Base-by-base conservation (phyloP, 2,113 vertebrate species). In the Glaucidium brasilianum region DNA sequence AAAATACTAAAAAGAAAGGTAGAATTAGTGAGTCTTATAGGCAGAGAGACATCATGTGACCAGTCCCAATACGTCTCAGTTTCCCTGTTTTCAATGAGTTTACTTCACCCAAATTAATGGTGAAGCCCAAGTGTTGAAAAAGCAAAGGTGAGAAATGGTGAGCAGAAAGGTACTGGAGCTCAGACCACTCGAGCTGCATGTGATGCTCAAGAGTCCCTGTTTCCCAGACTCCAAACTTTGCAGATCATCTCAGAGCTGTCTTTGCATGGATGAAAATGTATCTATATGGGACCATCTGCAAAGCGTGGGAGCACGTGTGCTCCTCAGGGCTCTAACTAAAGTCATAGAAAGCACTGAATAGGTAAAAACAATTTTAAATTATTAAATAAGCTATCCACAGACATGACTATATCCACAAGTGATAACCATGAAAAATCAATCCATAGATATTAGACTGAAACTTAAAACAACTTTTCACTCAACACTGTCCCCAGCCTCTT, bases 271-370 rank as follows among this genome's bases (percentile, higher is more conserved):
- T 26, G 15, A 53, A 23, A 21, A 62, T 4, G 14, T 22, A 27
- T 27, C 60, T 16, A 2, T 18, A 20, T 2, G 6, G 73, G 29
- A 63, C n/a, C 43, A 5, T 12, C 41, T 37, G 26, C 26, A 58
- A 43, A 78, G 34, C 2, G 0, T 16, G 45, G 47, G 58, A 29
- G 15, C 3, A 0, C 6, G 23, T 2, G 3, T 22, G 21, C 35
- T 60, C n/a, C 64, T 62, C 23, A 11, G 50, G 50, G 20, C 32
- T 55, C 32, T 64, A 18, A 15, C 12, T 26, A 50, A 23, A 67
- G 53, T 30, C 72, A 58, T 4, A 39, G 52, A 67, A 27, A 50
- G 43, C 27, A 37, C n/a, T 5, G 19, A 55, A 26, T 22, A 60
- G 30, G 10, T 47, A 5, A 50, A 59, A 73, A 78, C 78, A 23